Base-by-base conservation (phyloP, 2,113 vertebrate genomes). In the Neotragus moschatus region DNA sequence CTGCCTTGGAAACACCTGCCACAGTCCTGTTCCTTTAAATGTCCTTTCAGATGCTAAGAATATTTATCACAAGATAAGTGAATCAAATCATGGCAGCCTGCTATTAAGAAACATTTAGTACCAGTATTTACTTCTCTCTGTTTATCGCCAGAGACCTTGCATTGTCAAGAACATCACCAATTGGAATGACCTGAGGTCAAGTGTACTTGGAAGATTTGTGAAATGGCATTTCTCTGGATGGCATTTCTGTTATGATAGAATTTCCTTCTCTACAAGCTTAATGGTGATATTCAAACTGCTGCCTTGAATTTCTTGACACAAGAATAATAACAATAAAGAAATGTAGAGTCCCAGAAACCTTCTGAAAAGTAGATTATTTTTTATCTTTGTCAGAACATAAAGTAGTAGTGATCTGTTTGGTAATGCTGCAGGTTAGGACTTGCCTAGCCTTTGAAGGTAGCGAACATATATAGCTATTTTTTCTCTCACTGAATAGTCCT, bases 211-310 rank as follows among this genome's bases (percentile, higher is more conserved):
- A 11, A 96, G 61, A 90, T 84, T 92, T 94, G 75, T 97, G 93
- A 97, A 91, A 97, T 97, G 98, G 43, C 84, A n/a, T 97, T 97
- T 98, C 93, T 87, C 88, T 96, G 85, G 79, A 85, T 84, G 58
- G 61, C 87, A 86, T 98, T 95, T 97, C 94, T 96, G 85, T 91
- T 84, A n/a, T 89, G 73, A 90, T 94, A 97, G 94, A 98, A 98
- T 95, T 80, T 49, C 47, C 58, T 98, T 96, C 91, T 97, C 51
- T 84, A 79, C 93, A 98, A 56, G 58, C 96, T 97, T 1, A 56
- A 90, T 66, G 94, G 94, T 96, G 94, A 95, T 96, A 97, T 98
- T 98, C 96, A 75, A 36, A 84, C 92, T 95, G 80, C 96, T 98
- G 97, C 92, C 96, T 96, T 95, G 95, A 93, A 58, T 97, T 98